Evolutionary conservation across 2,113 vertebrate species (phyloP).

Genomic region (Nesogale talazaci): DNA sequence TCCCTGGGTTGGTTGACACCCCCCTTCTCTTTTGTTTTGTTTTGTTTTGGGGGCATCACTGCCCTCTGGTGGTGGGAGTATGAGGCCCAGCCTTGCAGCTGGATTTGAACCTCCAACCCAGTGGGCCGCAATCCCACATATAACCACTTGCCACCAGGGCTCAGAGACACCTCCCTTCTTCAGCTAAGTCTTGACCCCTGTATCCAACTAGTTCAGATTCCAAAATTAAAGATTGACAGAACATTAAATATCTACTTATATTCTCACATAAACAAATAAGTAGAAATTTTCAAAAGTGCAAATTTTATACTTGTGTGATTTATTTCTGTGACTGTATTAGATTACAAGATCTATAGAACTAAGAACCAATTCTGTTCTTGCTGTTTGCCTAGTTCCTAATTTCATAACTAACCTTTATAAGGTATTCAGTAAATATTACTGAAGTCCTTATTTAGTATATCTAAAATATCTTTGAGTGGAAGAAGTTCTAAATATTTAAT

Average conservation of each 20-base stretch:
- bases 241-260: not conserved
- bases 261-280: no score
- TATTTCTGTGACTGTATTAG: not conserved
- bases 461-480: not conserved
- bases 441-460: conserved; percentile 3
- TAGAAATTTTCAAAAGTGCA: not conserved
- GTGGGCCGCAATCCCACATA: no score
- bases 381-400: not conserved
- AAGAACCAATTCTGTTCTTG: not conserved
- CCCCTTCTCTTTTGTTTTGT: no score
- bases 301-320: conserved; percentile 27
- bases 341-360: not conserved
- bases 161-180: not conserved
- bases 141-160: no score
- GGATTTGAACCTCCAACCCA: no score
- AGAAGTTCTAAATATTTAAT: not conserved
- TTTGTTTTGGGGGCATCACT: no score
- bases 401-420: not conserved
- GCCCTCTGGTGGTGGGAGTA: no score
- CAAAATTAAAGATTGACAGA: conserved; percentile 18
- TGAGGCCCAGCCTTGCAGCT: no score
- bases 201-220: conserved; percentile 26
- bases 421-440: conserved; percentile 39
- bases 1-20: no score
- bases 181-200: not conserved